Evolutionary conservation across 2,888 invertebrate genomes (phyloP), one percentile per base, ranked within the genome.

Genomic region (Gastrophysa polygoni): DNA sequence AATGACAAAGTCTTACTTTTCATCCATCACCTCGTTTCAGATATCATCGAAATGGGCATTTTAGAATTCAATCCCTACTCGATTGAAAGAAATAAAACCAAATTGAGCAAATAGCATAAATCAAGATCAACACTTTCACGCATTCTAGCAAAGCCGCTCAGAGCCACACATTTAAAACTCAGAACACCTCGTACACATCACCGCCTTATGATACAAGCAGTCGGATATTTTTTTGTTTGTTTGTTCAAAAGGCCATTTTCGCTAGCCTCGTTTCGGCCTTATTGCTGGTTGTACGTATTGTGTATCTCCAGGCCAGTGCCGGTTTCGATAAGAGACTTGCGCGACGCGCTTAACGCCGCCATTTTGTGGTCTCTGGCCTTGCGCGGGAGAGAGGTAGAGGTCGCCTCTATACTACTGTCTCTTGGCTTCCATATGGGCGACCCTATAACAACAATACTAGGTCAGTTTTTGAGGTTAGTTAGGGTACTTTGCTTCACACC

Each of bases 391-490:
- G 87, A 87, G 78, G 81, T 80, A 74, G 79, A 80, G 75, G 85
- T 85, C 75, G 87, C 85, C 82, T 87, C 87, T 77, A 86, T 83
- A 78, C 85, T 84, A 81, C 80, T 88, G 87, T 95, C 95, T 86
- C 96, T 91, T 85, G 95, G 96, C 89, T 96, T 96, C 96, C 96
- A 97, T 86, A 97, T 93, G 83, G 97, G 97, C 85, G 96, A 96
- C 86, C 96, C 96, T 91, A 90, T 87, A 89, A 90, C 87, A 87
- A 86, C 44, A 54, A 54, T 43, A 70, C 64, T 68, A 63, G 68
- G 71, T 71, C 67, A 74, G 66, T 72, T 71, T 69, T 69, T 65
- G 64, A 66, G 43, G 46, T 64, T 59, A 57, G 44, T 38, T 48
- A 34, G 8, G 46, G 63, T 65, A 68, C 67, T 61, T 65, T 63